Evolutionary conservation across 2,113 vertebrate genomes (phyloP), one percentile per base, ranked within the genome.

Genomic region (Pleuronectes platessa): DNA sequence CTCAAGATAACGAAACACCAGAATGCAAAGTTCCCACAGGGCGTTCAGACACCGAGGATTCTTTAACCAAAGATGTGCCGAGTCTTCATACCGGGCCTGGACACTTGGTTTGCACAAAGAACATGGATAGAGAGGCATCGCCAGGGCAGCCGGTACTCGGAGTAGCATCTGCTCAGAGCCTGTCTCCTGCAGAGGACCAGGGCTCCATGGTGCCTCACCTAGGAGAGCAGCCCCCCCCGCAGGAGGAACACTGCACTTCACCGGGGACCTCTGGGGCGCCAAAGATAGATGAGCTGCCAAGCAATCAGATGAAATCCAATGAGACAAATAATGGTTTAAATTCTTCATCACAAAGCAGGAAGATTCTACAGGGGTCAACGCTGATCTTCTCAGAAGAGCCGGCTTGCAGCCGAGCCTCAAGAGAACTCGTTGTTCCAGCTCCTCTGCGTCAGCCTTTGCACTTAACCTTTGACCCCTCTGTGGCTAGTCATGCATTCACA

Each of bases 311-410:
- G 1, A 37, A 47, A 12, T 15, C 54, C 1, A 55, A 24, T 6
- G 40, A 61, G 23, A 31, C 17, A 1, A 17, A 53, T 23, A 61
- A n/a, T 10, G 53, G 21, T 37, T 49, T 61, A 17, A 64, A n/a
- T 10, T 60, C 26, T 37, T 49, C 63, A 17, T 53, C 63, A 58
- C 49, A 75, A 60, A 47, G 45, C 27, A 55, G 56, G 27, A 71
- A 9, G 21, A 42, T 17, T 49, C 20, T n/a, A 5, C 31, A 42
- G 21, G 59, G 51, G 3, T 51, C 74, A 11, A 4, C 55, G 0
- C 5, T 61, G 61, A 54, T 10, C 27, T 72, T 63, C 3, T 49
- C 64, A 35, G 79, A 58, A 2, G 60, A 51, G 21, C 5, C 65
- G 2, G 8, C 24, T 31, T 1, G 17, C 51, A 15, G 6, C n/a